Percentiles rank a stretch among this genome's conserved stretches.
These are phyloP conservation scores for Pseudomugil gertrudae DNA, from an alignment of 2,797 vertebrate genomes.

Conservation along the genomic window DNA sequence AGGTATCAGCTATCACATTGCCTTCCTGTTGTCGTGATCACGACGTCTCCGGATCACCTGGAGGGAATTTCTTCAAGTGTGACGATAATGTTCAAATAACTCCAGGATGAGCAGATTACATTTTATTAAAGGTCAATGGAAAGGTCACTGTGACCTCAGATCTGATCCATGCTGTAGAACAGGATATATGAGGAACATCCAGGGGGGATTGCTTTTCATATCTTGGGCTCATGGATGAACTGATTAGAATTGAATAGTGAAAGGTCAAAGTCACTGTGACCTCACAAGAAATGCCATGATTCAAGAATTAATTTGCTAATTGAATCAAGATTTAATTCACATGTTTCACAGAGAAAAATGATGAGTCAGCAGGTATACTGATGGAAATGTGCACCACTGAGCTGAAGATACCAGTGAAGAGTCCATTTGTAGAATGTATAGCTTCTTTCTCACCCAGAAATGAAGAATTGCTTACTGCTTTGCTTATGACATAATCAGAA, in stretches of 20 bases:
- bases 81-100: not conserved
- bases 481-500: not conserved
- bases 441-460: too few species aligned
- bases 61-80: not conserved
- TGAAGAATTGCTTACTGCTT: not conserved
- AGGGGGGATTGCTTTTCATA: not conserved
- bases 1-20: not conserved
- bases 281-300: not conserved
- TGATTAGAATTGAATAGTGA: not conserved
- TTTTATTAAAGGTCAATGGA: slow-evolving; percentile 3
- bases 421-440: not conserved
- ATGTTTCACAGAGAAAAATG: not conserved
- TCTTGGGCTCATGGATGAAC: not conserved
- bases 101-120: slow-evolving; percentile 3
- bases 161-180: not conserved
- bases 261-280: not conserved
- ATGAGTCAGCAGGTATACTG: not conserved
- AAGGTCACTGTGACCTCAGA: slow-evolving; percentile 1
- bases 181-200: not conserved
- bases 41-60: not conserved
- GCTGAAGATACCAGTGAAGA: too few species aligned
- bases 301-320: not conserved
- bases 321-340: not conserved
- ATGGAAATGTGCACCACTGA: too few species aligned
- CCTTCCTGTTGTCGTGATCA: not conserved